A percentile compares a stretch with the other conserved stretches of the same genome.
Conservation (phyloP, 2,888 invertebrate species). For the Scaptomyza parva region DNA sequence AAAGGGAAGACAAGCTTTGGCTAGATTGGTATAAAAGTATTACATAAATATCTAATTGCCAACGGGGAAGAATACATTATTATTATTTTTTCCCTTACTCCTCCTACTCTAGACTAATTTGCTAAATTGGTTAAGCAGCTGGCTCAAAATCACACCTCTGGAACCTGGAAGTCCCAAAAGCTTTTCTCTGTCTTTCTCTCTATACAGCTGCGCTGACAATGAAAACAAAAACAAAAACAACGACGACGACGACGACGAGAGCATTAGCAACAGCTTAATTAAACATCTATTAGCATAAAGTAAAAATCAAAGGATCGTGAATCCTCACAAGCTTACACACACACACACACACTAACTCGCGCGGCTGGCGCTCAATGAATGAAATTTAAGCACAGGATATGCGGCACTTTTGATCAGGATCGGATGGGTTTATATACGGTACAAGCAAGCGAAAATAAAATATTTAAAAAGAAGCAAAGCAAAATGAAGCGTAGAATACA, state of each 20-base stretch:
- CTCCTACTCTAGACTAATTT: neutral
- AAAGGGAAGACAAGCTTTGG: too few species aligned
- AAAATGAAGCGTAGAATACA: conserved; percentile 50
- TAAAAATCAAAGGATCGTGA: conserved; percentile 22
- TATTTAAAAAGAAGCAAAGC: neutral
- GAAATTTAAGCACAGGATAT: conserved; percentile 79
- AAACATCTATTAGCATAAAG: conserved; percentile 59
- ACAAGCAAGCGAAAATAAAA: neutral
- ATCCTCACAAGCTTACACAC: conserved; percentile 42
- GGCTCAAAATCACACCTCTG: conserved; percentile 6
- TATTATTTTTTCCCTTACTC: too few species aligned
- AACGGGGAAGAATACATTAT: too few species aligned
- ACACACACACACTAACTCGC: conserved; percentile 1
- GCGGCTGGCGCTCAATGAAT: conserved; percentile 62
- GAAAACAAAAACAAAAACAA: conserved; percentile 6
- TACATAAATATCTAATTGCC: too few species aligned
- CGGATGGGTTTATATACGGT: conserved; percentile 18
- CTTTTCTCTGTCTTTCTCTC: neutral
- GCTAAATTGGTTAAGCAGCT: neutral
- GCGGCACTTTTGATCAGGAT: conserved; percentile 70
- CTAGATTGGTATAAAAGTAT: too few species aligned
- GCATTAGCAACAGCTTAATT: conserved; percentile 47
- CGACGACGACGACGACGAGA: too few species aligned
- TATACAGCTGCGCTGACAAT: conserved; percentile 16
- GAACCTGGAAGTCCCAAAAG: neutral